Evolutionary conservation across 2,888 invertebrate species (phyloP).

Genomic region (Rhingia campestris): DNA sequence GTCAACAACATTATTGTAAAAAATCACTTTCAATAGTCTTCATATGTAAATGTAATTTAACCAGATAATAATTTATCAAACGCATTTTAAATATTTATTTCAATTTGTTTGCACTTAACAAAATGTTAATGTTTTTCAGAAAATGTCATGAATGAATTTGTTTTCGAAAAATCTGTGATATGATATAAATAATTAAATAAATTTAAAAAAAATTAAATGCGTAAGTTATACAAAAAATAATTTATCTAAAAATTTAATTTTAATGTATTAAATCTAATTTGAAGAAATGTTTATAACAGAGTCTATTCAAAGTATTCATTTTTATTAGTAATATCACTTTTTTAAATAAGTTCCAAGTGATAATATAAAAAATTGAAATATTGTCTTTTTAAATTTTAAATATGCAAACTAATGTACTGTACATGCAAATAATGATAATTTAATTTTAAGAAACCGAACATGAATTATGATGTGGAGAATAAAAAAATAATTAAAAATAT

Average conservation of each 20-base stretch:
- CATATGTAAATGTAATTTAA: conserved; percentile 65
- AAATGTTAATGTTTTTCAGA: conserved; percentile 57
- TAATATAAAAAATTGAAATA: conserved; percentile 51
- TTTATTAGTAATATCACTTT: conserved; percentile 46
- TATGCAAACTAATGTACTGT: conserved; percentile 70
- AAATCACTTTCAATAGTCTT: conserved; percentile 62
- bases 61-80: conserved; percentile 29
- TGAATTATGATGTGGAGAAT: conserved; percentile 69
- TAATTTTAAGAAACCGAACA: conserved; percentile 61
- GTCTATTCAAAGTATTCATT: conserved; percentile 46
- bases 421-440: conserved; percentile 60
- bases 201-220: conserved; percentile 55
- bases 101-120: conserved; percentile 32
- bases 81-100: conserved; percentile 14
- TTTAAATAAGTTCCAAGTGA: conserved; percentile 66
- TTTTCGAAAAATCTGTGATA: conserved; percentile 82
- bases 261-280: conserved; percentile 28
- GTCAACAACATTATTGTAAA: conserved; percentile 53
- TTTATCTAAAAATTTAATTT: conserved; percentile 59
- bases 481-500: conserved; percentile 48
- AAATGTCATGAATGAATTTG: conserved; percentile 74
- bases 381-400: conserved; percentile 70
- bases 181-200: conserved; percentile 75
- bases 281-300: conserved; percentile 27
- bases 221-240: conserved; percentile 47